These are phyloP conservation scores for Spilarctia lutea DNA, from an alignment of 2,888 invertebrate species.

Conservation along the genomic window DNA sequence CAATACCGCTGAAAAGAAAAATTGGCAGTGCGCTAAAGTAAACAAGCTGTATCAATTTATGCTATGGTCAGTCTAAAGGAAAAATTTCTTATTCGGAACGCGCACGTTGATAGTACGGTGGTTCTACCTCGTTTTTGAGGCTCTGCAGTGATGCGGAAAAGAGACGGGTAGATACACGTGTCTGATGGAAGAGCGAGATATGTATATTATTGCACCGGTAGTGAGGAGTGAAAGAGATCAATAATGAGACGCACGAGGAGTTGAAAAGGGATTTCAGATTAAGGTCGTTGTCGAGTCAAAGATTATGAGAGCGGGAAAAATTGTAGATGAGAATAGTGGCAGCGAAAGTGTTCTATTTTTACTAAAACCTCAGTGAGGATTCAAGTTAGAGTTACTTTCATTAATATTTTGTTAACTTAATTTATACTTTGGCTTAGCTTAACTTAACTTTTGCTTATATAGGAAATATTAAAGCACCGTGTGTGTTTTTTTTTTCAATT, in stretches of 20 bases:
- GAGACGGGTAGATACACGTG: slow-evolving; percentile 61
- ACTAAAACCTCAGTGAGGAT: slow-evolving; percentile 26
- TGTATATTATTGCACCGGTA: slow-evolving; percentile 84
- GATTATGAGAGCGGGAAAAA: slow-evolving; percentile 73
- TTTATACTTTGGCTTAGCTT: too few species aligned
- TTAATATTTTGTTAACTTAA: background rate
- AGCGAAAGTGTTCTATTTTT: slow-evolving; percentile 18
- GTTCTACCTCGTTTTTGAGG: slow-evolving; percentile 84
- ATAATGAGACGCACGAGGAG: slow-evolving; percentile 86
- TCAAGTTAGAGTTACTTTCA: background rate
- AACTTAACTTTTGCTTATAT: background rate
- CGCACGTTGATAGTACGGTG: slow-evolving; percentile 78
- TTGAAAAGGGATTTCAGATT: slow-evolving; percentile 87
- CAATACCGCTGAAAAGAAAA: slow-evolving; percentile 43
- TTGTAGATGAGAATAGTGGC: slow-evolving; percentile 54
- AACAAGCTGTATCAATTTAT: slow-evolving; percentile 53
- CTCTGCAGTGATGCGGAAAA: slow-evolving; percentile 83
- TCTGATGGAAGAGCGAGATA: slow-evolving; percentile 60
- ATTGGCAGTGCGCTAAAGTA: slow-evolving; percentile 50
- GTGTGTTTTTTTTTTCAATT: background rate
- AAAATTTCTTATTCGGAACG: slow-evolving; percentile 78
- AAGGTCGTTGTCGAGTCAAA: slow-evolving; percentile 85
- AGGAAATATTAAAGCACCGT: background rate
- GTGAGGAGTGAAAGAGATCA: slow-evolving; percentile 87
- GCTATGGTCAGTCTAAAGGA: slow-evolving; percentile 73